phyloP scores from a whole-genome alignment of 2,888 invertebrate species.

The Parthenolecanium corni region DNA sequence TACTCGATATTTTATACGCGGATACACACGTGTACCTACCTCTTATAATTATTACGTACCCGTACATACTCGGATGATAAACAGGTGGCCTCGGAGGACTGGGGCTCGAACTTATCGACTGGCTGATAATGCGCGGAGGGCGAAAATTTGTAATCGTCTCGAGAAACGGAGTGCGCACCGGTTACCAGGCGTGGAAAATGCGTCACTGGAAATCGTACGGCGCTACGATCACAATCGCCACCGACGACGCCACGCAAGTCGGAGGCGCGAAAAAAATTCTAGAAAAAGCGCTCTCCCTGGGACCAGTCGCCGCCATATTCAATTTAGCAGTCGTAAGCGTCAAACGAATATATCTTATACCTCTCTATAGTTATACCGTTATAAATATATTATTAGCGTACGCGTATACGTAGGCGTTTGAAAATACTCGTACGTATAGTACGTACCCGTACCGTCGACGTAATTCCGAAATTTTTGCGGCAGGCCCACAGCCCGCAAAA shows the following conservation, averaged over 20 bases:
- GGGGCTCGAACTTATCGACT: constrained; percentile 47
- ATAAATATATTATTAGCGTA: too few relatives aligned
- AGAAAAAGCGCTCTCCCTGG: constrained; percentile 49
- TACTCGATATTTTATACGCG: too few relatives aligned
- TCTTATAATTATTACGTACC: not conserved
- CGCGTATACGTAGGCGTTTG: too few relatives aligned
- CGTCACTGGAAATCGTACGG: constrained; percentile 57
- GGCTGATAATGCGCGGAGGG: constrained; percentile 47
- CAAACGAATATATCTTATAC: constrained; percentile 3
- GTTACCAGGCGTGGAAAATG: constrained; percentile 46
- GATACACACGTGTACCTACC: not conserved
- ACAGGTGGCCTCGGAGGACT: constrained; percentile 51
- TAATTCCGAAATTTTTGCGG: too few relatives aligned
- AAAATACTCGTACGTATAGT: too few relatives aligned
- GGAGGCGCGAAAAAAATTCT: constrained; percentile 60
- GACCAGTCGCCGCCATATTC: constrained; percentile 71
- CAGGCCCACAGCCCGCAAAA: too few relatives aligned
- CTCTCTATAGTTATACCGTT: not conserved
- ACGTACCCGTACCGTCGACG: too few relatives aligned
- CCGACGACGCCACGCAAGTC: constrained; percentile 55
- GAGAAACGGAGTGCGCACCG: constrained; percentile 44
- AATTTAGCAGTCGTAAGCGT: constrained; percentile 64
- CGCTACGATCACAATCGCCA: constrained; percentile 53
- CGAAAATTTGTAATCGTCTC: constrained; percentile 45
- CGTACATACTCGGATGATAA: too few relatives aligned